Conservation (phyloP, 2,888 invertebrate species). For the Ophraella communa region DNA sequence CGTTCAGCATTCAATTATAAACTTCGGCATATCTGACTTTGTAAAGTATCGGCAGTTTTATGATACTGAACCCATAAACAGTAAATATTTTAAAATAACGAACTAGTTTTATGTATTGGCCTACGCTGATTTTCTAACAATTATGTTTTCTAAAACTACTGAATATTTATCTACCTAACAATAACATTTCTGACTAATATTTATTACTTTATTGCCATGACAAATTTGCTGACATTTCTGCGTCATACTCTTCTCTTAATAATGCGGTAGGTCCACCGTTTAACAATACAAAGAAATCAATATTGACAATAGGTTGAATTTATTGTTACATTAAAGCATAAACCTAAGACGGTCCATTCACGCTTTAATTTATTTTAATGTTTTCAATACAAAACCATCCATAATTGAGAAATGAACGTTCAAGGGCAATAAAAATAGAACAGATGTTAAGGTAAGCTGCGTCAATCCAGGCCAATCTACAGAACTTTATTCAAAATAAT, state of each 20-base stretch:
- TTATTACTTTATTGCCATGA: slow-evolving; percentile 3
- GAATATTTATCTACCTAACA: not conserved
- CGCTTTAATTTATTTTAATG: slow-evolving; percentile 1
- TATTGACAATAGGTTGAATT: not conserved
- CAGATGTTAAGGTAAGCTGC: not conserved
- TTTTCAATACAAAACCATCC: not conserved
- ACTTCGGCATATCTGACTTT: not conserved
- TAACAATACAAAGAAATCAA: slow-evolving; percentile 2
- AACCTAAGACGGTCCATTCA: not conserved
- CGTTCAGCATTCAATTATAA: not conserved
- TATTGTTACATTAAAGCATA: slow-evolving; percentile 1
- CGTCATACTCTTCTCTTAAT: not conserved
- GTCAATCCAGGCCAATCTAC: no score
- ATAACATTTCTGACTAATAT: slow-evolving; percentile 2
- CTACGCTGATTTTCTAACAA: not conserved
- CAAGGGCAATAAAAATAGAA: not conserved
- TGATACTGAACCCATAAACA: not conserved
- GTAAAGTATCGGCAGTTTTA: not conserved
- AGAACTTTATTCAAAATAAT: no score
- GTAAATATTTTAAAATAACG: not conserved
- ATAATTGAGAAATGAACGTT: not conserved
- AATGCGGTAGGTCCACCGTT: slow-evolving; percentile 2
- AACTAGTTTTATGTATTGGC: slow-evolving; percentile 4
- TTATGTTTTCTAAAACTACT: slow-evolving; percentile 1
- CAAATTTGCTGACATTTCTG: not conserved